phyloP scores from a whole-genome alignment of 1,140 invertebrate genomes.

The Agrypnia vestita region DNA sequence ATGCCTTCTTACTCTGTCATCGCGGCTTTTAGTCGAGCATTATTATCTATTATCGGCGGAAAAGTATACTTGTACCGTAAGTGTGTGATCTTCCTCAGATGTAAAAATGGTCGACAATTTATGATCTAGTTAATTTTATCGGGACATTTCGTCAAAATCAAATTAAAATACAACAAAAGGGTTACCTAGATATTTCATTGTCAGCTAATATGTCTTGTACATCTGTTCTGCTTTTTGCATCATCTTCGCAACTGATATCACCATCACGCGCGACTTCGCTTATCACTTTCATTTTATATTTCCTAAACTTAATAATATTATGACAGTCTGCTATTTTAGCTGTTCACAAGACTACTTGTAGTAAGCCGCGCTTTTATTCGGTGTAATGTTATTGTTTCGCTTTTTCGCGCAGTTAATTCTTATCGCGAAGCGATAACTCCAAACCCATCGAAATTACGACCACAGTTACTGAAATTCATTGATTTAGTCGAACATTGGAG shows the following conservation, averaged over 20 bases:
- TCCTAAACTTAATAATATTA: no score
- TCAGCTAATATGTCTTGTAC: slow-evolving; percentile 58
- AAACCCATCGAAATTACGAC: not conserved
- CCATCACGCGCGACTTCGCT: slow-evolving; percentile 48
- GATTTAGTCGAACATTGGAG: no score
- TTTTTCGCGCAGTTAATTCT: not conserved
- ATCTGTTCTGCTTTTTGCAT: slow-evolving; percentile 51
- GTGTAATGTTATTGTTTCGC: not conserved
- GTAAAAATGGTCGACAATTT: no score
- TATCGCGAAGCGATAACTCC: not conserved
- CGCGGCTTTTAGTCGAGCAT: no score
- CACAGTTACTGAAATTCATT: not conserved
- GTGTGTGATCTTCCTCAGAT: no score
- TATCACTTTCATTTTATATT: slow-evolving; percentile 56
- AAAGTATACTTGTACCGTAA: no score
- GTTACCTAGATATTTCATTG: slow-evolving; percentile 56
- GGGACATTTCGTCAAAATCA: no score
- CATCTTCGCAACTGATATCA: slow-evolving; percentile 46
- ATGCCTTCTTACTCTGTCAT: no score
- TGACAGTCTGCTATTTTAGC: not conserved
- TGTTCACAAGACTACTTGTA: not conserved
- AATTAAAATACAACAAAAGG: no score
- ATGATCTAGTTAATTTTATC: no score
- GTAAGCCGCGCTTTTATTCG: not conserved
- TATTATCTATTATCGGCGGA: no score